A percentile compares a stretch with the other conserved stretches of the same genome.
phyloP scores from a whole-genome alignment of 2,113 vertebrate species.

The Xenus cinereus region DNA sequence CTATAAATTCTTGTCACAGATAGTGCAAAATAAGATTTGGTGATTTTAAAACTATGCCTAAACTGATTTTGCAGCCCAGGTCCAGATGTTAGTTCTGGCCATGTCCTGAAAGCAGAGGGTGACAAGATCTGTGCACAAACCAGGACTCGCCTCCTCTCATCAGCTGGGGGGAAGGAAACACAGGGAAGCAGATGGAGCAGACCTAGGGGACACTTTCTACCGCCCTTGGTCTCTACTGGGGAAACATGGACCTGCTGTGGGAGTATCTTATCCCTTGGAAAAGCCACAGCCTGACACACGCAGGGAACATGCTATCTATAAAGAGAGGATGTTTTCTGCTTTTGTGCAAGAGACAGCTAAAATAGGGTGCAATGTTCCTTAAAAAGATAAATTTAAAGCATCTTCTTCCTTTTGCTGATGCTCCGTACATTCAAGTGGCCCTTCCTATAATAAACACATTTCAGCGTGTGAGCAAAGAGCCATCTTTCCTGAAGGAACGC shows the following conservation, averaged over 20 bases:
- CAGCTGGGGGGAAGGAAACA: background rate
- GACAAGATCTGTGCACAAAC: background rate
- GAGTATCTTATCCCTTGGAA: background rate
- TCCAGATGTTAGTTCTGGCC: background rate
- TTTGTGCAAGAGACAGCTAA: background rate
- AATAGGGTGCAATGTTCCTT: background rate
- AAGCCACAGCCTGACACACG: background rate
- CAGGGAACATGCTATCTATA: background rate
- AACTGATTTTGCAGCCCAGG: background rate
- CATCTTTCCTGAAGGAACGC: background rate
- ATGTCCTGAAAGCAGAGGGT: background rate
- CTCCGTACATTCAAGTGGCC: background rate
- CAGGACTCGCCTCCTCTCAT: background rate
- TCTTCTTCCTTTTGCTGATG: background rate
- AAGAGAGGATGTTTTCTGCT: background rate
- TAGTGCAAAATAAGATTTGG: background rate
- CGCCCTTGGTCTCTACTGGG: background rate
- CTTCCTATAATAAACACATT: background rate
- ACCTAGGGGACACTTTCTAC: background rate
- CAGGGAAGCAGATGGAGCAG: background rate
- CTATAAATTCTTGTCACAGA: background rate
- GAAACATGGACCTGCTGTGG: background rate
- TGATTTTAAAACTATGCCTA: background rate
- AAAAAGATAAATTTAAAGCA: background rate
- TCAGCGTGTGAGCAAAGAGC: background rate